Percentiles rank a stretch among this genome's conserved stretches.
Conservation (phyloP, 2,797 vertebrate species). For the Karalla daura region DNA sequence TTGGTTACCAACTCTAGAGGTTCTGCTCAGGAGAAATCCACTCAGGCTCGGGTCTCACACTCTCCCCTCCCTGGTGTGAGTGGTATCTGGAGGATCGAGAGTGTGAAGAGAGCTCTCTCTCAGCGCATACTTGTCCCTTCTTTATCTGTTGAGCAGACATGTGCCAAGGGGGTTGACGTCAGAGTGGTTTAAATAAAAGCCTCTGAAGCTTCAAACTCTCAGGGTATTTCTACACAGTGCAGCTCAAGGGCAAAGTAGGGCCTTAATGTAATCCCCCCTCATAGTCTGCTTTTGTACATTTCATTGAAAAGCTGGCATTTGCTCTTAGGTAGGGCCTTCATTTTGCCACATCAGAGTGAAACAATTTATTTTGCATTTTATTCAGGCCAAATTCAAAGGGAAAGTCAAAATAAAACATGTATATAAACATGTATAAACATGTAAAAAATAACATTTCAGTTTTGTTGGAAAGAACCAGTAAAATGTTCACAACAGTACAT, state of each 20-base stretch:
- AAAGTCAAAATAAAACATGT: too few species aligned
- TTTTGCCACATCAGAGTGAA: neutral
- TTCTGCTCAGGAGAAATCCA: conserved; percentile 46
- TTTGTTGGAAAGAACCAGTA: too few species aligned
- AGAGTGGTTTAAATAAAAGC: conserved; percentile 35
- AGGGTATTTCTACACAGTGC: conserved; percentile 19
- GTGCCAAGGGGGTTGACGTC: conserved; percentile 39
- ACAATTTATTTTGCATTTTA: neutral
- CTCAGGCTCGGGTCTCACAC: conserved; percentile 34
- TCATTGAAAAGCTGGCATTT: neutral
- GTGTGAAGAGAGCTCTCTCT: conserved; percentile 42
- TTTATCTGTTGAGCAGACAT: conserved; percentile 54
- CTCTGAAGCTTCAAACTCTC: conserved; percentile 22
- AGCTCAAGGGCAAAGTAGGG: conserved; percentile 7
- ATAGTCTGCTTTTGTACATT: conserved; percentile 9
- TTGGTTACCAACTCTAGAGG: conserved; percentile 38
- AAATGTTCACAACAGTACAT: too few species aligned
- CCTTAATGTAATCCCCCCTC: neutral
- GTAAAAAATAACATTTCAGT: too few species aligned
- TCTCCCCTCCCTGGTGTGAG: conserved; percentile 41
- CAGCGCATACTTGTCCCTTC: conserved; percentile 34
- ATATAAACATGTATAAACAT: too few species aligned
- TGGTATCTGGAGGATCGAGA: conserved; percentile 51
- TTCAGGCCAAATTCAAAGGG: neutral
- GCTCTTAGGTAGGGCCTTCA: neutral